Base-by-base conservation (phyloP, 2,888 invertebrate species). In the Cosmia trapezina region DNA sequence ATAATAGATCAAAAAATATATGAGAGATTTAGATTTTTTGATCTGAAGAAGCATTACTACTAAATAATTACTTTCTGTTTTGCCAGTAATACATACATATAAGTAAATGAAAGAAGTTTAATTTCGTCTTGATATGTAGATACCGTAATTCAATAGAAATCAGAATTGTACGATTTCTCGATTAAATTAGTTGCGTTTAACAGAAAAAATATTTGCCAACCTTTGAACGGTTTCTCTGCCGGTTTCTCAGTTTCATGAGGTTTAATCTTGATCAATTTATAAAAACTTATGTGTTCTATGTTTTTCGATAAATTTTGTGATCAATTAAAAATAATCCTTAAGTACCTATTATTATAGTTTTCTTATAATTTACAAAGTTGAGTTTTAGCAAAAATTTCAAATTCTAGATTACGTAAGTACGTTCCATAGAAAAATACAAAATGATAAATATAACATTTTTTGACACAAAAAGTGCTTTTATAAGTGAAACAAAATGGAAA, bases 161-260 rank as follows among this genome's bases (percentile, higher is more conserved):
- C 4, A 43, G 9, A 51, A 33, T n/a, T 49, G 28, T 59, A 51
- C 1, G 57, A 59, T 51, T 45, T 59, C 45, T 22, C 17, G 33
- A 47, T 17, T 7, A 33, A 62, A 51, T 57, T 51, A 37, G 6
- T 41, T 72, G 12, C 3, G 14, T 57, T 49, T 54, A 33, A 12
- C 12, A 28, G 9, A 61, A 73, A n/a, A 54, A 43, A 33, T 4
- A 51, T 53, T 69, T 57, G 14, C 11, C 1, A 33, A 22, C 1
- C 12, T 61, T 37, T 37, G 2, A 33, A n/a, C 12, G n/a, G 53
- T 14, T 67, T 49, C 11, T 28, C 17, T 47, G 4, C 14, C 4
- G 3, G 28, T 56, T 74, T 8, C 37, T 19, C 53, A 45, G 54
- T 70, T 70, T 51, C 37, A 51, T 37, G 0, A 61, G 43, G 54